A percentile compares a stretch with the other conserved stretches of the same genome.
Conservation (phyloP, 2,888 invertebrate species). For the Chaetogeoica ovagalla region DNA sequence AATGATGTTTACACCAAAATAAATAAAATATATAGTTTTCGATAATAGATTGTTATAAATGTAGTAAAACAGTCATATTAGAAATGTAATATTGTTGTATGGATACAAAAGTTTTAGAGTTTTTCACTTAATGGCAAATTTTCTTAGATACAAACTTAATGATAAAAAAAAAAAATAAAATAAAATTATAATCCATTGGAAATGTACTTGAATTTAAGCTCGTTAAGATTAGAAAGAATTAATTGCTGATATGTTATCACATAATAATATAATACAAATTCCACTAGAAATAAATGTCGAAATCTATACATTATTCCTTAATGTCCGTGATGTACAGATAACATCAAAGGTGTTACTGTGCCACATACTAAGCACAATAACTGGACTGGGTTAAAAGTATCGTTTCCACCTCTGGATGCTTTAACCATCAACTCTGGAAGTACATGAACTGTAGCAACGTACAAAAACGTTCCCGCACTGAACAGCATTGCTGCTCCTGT, state of each 20-base stretch:
- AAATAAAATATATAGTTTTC: neutral
- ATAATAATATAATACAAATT: neutral
- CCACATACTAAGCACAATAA: constrained; percentile 82
- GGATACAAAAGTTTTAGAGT: neutral
- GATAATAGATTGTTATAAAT: no score
- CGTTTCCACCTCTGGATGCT: constrained; percentile 57
- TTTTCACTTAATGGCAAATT: neutral
- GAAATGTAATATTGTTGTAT: neutral
- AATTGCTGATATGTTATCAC: neutral
- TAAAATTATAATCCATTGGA: neutral
- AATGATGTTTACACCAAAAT: neutral
- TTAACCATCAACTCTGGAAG: constrained; percentile 85
- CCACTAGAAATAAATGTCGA: neutral
- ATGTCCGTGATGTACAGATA: constrained; percentile 82
- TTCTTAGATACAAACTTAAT: neutral
- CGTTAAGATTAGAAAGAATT: neutral
- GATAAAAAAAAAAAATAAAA: neutral
- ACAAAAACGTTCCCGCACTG: constrained; percentile 97
- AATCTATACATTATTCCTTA: constrained; percentile 62
- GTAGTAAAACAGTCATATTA: no score
- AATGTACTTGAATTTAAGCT: constrained; percentile 6
- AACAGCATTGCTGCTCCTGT: constrained; percentile 98
- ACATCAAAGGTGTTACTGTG: constrained; percentile 80
- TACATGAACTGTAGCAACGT: constrained; percentile 98
- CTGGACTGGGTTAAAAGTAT: constrained; percentile 72